Conservation (phyloP, 1,140 invertebrate genomes). For the Bursaphelenchus mucronatus region DNA sequence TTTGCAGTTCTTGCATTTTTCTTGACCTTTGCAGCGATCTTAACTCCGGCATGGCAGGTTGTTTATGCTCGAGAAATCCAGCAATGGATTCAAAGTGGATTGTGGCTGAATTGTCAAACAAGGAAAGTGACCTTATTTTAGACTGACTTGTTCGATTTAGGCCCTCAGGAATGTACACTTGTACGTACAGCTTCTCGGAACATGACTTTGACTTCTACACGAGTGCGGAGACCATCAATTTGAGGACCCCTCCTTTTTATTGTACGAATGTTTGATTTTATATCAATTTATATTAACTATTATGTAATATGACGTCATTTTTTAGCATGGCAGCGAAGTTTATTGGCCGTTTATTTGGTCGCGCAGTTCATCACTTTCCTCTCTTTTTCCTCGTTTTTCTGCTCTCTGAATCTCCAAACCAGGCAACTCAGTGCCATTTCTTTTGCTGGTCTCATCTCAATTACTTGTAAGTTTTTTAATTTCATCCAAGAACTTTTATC, state of each 20-base stretch:
- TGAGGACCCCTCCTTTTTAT: slow-evolving; percentile 48
- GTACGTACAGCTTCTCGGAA: slow-evolving; percentile 41
- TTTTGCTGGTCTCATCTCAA: slow-evolving; percentile 26
- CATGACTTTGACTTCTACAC: slow-evolving; percentile 47
- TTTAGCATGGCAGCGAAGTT: slow-evolving; percentile 41
- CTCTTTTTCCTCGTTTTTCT: slow-evolving; percentile 35
- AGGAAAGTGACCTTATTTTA: slow-evolving; percentile 10
- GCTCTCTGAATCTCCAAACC: slow-evolving; percentile 32
- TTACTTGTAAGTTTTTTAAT: slow-evolving; percentile 32
- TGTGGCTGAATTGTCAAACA: slow-evolving; percentile 48
- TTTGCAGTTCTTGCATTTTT: slow-evolving; percentile 32
- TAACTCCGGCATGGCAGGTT: slow-evolving; percentile 42
- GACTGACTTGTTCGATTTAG: slow-evolving; percentile 6
- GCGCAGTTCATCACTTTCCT: slow-evolving; percentile 40
- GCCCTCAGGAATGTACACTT: slow-evolving; percentile 49
- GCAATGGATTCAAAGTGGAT: slow-evolving; percentile 48
- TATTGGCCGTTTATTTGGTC: slow-evolving; percentile 34
- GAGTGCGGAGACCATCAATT: slow-evolving; percentile 32
- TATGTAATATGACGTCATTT: slow-evolving; percentile 8
- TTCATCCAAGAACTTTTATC: slow-evolving; percentile 17
- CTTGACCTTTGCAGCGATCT: slow-evolving; percentile 34
- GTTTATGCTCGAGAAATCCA: slow-evolving; percentile 48
- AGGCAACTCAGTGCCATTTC: slow-evolving; percentile 28
- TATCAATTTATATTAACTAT: not conserved
- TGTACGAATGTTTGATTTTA: slow-evolving; percentile 18